A percentile compares a stretch with the other conserved stretches of the same genome.
Evolutionary conservation across 2,797 vertebrate species (phyloP).

Genomic region (Erethizon dorsatum): DNA sequence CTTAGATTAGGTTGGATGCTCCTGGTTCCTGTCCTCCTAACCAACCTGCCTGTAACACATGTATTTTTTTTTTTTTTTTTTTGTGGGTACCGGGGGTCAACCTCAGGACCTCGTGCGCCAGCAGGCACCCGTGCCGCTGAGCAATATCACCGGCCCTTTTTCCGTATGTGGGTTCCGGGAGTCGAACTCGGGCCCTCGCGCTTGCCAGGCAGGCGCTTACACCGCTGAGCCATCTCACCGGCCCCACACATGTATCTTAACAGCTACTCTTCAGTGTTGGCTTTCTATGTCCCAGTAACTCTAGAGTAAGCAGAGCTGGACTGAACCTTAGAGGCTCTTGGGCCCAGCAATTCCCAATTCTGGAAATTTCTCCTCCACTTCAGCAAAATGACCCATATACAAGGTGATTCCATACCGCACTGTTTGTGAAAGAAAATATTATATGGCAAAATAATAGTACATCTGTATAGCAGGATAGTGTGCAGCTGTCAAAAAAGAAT

Average conservation of each 20-base stretch:
- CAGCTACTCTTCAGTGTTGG: background rate
- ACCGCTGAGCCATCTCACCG: no score
- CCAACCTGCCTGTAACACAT: background rate
- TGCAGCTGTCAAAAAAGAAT: background rate
- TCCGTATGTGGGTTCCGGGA: no score
- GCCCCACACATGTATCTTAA: background rate
- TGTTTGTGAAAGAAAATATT: background rate
- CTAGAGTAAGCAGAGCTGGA: background rate
- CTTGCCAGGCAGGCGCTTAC: no score
- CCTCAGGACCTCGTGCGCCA: no score
- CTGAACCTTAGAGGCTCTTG: constrained; percentile 17
- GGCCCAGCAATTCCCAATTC: background rate
- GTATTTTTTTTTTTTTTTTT: background rate
- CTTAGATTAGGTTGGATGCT: background rate
- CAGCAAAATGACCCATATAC: background rate
- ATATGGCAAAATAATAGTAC: background rate
- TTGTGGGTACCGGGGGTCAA: no score
- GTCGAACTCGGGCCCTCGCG: no score
- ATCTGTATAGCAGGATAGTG: background rate
- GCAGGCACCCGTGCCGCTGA: no score
- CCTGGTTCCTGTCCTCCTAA: background rate
- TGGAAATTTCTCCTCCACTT: constrained; percentile 14
- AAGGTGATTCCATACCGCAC: background rate
- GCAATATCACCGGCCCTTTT: no score
- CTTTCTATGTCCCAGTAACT: constrained; percentile 14